Evolutionary conservation across 2,113 vertebrate genomes (phyloP), one percentile per base, ranked within the genome.

Genomic region (Vidua macroura): DNA sequence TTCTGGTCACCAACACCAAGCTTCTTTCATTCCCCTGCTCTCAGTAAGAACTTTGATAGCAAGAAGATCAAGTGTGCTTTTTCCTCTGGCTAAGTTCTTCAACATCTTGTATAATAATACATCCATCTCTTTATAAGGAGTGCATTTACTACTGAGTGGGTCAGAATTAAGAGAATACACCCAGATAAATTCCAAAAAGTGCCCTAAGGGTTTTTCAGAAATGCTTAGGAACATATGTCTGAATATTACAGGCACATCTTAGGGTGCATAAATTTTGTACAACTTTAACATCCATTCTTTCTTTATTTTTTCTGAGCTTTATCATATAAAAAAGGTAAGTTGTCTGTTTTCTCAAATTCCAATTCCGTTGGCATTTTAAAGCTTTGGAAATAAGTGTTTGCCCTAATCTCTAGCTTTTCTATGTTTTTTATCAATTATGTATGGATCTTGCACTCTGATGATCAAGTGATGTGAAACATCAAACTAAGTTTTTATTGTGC

Each of bases 361-460:
- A 63, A 9, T 80, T 83, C 30, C 22, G 24, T 0, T 43, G 27
- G n/a, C 41, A 58, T 85, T 86, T 93, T 56, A 80, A 66, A 73
- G 69, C 15, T 80, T 95, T 43, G 37, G 37, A 90, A n/a, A 28
- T 49, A 55, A 70, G 12, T 76, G 18, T 49, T 90, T 92, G 28
- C 20, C 33, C 53, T 90, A 79, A 64, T 83, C 22, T 53, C 53
- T 76, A 53, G 19, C 22, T 91, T 92, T 74, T 66, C 19, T 30
- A 46, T 35, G 31, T 41, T 92, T 92, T 95, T 92, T 93, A 86
- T 95, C 88, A 95, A 66, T 93, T 94, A 88, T 95, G 59, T 74
- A 90, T 94, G 79, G 82, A 90, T 86, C 46, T 69, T 90, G 7
- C 8, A 83, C 49, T 93, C 78, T 90, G 67, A 95, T 95, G 90